Base-by-base conservation (phyloP, 2,888 invertebrate species). In the Aplocera efformata region DNA sequence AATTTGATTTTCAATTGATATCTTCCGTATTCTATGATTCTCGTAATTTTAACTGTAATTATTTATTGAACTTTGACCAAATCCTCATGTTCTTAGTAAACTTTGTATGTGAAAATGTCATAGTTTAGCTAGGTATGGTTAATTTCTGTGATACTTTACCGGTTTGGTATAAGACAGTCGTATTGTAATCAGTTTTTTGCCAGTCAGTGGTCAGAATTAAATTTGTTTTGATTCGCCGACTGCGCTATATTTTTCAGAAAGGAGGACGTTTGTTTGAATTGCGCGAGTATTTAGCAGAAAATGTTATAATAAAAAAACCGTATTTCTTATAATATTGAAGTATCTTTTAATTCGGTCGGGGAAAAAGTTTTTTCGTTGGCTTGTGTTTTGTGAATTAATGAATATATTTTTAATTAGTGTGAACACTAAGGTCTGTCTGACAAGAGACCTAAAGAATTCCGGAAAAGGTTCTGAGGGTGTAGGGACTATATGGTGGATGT, bases 131-230 rank as follows among this genome's bases (percentile, higher is more conserved):
- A 85, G 82, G 74, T 79, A 77, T 76, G 77, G 77, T 86, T 86
- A 78, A 83, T 84, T 88, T 86, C 86, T 88, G 86, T 86, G 86
- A 88, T 88, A 88, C 82, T 85, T 84, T 85, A 83, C 85, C 85
- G 69, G 63, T 78, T 76, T 70, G 83, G 82, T 85, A 86, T 84
- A 83, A 84, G 81, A 71, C 71, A 79, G 75, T 82, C 69, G 73
- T 76, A 71, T 70, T 67, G 63, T 71, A 40, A 45, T 40, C 45
- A 29, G 39, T 44, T 44, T 25, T 32, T 40, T 30, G 13, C 13
- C 13, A 26, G 10, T 33, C 21, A 29, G 10, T 32, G 28, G 34
- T 38, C 38, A 25, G 35, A 9, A 31, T 21, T 13, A 10, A 30
- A 29, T 3, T 17, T 17, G 8, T 32, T 36, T 34, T 10, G 26